Percentiles rank a stretch among this genome's conserved stretches.
Conservation (phyloP, 2,797 vertebrate species). For the Etheostoma nigrum region DNA sequence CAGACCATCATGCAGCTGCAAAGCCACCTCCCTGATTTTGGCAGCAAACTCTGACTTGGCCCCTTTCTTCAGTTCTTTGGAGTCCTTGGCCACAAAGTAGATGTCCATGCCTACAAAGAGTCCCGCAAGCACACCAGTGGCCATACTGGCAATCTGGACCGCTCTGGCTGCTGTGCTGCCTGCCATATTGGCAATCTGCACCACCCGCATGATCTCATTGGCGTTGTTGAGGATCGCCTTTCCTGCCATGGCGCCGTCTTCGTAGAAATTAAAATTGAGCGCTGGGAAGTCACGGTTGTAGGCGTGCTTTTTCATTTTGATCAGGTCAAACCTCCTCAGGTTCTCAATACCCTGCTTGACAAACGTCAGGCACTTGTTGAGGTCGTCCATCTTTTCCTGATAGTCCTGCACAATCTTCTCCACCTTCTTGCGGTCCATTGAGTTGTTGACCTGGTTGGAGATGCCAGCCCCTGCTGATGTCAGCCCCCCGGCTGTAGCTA, state of each 20-base stretch:
- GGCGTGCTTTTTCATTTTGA: slow-evolving; percentile 79
- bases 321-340: slow-evolving; percentile 80
- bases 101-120: slow-evolving; percentile 87
- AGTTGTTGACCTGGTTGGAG: slow-evolving; percentile 85
- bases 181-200: slow-evolving; percentile 84
- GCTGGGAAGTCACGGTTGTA: slow-evolving; percentile 82
- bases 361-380: slow-evolving; percentile 85
- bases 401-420: slow-evolving; percentile 85
- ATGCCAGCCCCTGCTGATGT: slow-evolving; percentile 83
- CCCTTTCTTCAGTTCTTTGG: slow-evolving; percentile 85
- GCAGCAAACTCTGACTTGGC: slow-evolving; percentile 85
- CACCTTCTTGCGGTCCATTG: slow-evolving; percentile 85
- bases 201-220: slow-evolving; percentile 86
- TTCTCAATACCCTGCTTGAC: slow-evolving; percentile 87
- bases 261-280: slow-evolving; percentile 76
- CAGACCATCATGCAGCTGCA: slow-evolving; percentile 81
- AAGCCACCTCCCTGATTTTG: slow-evolving; percentile 83
- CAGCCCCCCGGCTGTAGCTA: slow-evolving; percentile 83
- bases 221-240: slow-evolving; percentile 84
- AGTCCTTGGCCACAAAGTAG: slow-evolving; percentile 87
- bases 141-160: slow-evolving; percentile 85
- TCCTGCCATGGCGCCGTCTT: slow-evolving; percentile 85
- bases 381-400: slow-evolving; percentile 83
- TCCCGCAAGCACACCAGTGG: slow-evolving; percentile 82
- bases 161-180: slow-evolving; percentile 85